Conservation (phyloP, 2,113 vertebrate genomes). For the Platysteira castanea region DNA sequence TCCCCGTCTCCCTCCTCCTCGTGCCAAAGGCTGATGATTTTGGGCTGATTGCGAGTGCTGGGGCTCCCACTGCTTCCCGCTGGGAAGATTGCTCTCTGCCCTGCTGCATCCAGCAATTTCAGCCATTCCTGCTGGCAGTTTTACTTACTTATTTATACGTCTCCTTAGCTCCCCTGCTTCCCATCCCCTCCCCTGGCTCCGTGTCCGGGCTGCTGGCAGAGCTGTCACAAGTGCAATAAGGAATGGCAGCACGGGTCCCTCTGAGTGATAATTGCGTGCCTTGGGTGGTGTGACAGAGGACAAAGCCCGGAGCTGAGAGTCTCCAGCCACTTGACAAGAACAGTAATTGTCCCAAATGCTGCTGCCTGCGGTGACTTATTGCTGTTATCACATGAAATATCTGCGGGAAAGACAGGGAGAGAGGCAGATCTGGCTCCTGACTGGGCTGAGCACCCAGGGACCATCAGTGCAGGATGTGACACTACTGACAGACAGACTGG, state of each 20-base stretch:
- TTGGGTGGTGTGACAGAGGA: constrained; percentile 46
- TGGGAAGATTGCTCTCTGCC: not conserved
- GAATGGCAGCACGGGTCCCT: constrained; percentile 29
- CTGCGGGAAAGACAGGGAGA: not conserved
- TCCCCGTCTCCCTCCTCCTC: not conserved
- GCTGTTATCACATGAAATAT: constrained; percentile 30
- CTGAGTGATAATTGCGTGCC: constrained; percentile 48
- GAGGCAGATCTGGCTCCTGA: not conserved
- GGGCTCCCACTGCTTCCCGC: not conserved
- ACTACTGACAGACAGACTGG: not conserved
- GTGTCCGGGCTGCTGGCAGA: not conserved
- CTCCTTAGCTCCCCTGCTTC: not conserved
- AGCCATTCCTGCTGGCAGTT: not conserved
- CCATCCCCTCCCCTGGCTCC: constrained; percentile 6
- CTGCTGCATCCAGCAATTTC: not conserved
- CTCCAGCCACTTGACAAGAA: constrained; percentile 45
- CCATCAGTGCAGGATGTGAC: not conserved
- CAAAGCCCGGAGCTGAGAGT: constrained; percentile 26
- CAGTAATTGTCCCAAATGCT: constrained; percentile 3
- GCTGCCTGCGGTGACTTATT: constrained; percentile 25
- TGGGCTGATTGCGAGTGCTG: not conserved
- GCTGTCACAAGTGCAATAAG: constrained; percentile 2
- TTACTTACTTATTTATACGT: not conserved
- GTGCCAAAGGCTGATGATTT: not conserved
- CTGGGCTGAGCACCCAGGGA: not conserved